Evolutionary conservation across 2,113 vertebrate genomes (phyloP).

Genomic region (Sitta europaea): DNA sequence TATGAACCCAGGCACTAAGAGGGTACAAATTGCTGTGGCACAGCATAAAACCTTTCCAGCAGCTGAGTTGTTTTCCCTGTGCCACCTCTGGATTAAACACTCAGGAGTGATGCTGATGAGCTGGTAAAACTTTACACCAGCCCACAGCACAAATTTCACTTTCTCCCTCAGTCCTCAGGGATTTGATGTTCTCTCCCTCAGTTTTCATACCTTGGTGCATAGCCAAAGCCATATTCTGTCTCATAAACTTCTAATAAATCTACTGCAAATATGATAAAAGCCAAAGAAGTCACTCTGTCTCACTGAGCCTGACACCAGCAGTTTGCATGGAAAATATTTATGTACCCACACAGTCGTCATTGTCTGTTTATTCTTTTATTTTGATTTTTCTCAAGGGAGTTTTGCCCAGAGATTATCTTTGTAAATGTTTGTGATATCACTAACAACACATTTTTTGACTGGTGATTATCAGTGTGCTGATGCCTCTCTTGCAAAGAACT

Average conservation of each 20-base stretch:
- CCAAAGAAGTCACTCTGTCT: neutral
- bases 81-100: neutral
- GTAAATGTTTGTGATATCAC: neutral
- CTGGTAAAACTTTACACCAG: neutral
- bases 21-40: neutral
- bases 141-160: neutral
- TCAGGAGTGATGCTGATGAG: neutral
- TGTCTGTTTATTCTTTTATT: neutral
- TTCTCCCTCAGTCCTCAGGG: neutral
- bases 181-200: neutral
- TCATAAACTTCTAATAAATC: neutral
- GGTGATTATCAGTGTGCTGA: neutral
- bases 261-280: neutral
- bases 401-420: neutral
- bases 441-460: neutral
- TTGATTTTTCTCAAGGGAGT: neutral
- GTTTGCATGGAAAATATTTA: neutral
- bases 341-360: neutral
- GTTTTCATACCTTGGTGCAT: neutral
- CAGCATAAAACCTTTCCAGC: neutral
- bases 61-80: neutral
- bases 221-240: neutral
- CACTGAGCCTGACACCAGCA: neutral
- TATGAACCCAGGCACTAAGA: neutral
- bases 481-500: neutral